Percentiles rank a stretch among this genome's conserved stretches.
Evolutionary conservation across 2,888 invertebrate species (phyloP).

Genomic region (Diogma glabrata): DNA sequence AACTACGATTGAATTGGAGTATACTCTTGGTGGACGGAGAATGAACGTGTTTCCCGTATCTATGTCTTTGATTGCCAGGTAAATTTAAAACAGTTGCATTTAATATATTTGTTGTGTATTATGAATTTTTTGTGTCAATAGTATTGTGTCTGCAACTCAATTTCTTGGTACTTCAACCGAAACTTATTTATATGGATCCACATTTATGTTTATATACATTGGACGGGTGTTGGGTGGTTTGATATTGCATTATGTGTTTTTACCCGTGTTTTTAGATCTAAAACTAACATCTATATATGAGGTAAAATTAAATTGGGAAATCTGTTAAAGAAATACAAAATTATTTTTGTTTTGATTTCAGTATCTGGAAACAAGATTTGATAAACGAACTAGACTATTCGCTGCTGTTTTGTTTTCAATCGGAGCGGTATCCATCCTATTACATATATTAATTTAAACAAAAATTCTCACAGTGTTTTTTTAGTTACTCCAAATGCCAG

Average conservation of each 20-base stretch:
- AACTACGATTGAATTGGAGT: conserved; percentile 5
- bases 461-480: too few relatives aligned
- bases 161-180: background rate
- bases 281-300: background rate
- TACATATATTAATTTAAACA: conserved; percentile 30
- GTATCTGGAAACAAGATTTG: conserved; percentile 2
- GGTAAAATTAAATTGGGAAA: too few relatives aligned
- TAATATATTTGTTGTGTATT: too few relatives aligned
- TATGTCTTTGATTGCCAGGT: conserved; percentile 3
- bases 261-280: conserved; percentile 44
- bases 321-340: too few relatives aligned
- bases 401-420: background rate
- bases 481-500: conserved; percentile 39
- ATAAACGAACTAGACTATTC: conserved; percentile 27
- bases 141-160: conserved; percentile 51
- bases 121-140: too few relatives aligned
- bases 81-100: too few relatives aligned
- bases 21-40: conserved; percentile 7
- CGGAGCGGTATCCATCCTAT: conserved; percentile 22
- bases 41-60: conserved; percentile 5
- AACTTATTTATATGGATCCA: background rate
- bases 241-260: conserved; percentile 47
- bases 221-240: conserved; percentile 37
- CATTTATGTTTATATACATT: conserved; percentile 45
- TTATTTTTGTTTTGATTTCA: too few relatives aligned